Conservation (phyloP, 2,797 vertebrate genomes). For the Chromobotia macracanthus region DNA sequence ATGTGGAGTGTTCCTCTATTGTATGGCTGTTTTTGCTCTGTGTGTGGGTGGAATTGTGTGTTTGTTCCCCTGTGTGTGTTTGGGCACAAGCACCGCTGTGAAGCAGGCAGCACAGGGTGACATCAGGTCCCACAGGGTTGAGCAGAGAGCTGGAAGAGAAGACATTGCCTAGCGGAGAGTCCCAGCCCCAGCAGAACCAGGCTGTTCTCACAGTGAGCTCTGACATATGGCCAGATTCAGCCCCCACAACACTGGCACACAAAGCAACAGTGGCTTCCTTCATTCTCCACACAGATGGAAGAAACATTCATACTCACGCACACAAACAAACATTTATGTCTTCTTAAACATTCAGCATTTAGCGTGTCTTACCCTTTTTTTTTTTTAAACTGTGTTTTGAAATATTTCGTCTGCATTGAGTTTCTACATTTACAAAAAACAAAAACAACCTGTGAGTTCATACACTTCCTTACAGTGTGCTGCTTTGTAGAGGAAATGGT, state of each 20-base stretch:
- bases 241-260: constrained; percentile 40
- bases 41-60: constrained; percentile 32
- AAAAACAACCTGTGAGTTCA: constrained; percentile 40
- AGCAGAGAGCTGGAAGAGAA: constrained; percentile 36
- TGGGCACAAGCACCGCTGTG: constrained; percentile 37
- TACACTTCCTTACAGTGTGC: constrained; percentile 20
- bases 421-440: neutral
- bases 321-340: constrained; percentile 5
- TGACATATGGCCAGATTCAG: constrained; percentile 43
- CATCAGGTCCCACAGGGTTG: constrained; percentile 44
- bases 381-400: neutral
- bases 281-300: constrained; percentile 14
- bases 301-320: constrained; percentile 1
- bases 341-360: neutral
- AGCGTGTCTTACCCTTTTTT: neutral
- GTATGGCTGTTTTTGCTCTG: constrained; percentile 31
- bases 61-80: constrained; percentile 32
- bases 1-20: constrained; percentile 18
- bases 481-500: constrained; percentile 23
- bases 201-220: constrained; percentile 44
- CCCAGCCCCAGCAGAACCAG: constrained; percentile 45
- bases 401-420: neutral
- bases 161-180: constrained; percentile 33
- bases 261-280: constrained; percentile 23
- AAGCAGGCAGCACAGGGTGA: constrained; percentile 44